phyloP scores from a whole-genome alignment of 64 coral and sea anemone genomes.

The Cladopsammia gracilis region DNA sequence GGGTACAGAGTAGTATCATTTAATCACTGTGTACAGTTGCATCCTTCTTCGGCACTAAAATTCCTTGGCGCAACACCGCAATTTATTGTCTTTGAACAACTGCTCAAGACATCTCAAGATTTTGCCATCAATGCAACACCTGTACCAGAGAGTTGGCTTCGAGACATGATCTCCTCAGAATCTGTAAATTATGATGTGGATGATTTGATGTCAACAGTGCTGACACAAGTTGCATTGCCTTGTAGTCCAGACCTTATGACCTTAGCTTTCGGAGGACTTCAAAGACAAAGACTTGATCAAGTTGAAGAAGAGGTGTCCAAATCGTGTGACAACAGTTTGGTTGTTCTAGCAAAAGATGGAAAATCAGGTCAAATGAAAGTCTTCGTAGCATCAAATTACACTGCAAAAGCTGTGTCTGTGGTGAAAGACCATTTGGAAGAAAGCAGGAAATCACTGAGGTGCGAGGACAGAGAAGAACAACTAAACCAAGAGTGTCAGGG shows the following conservation, averaged over 20 bases:
- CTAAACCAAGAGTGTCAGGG: slow-evolving; percentile 11
- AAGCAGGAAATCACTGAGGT: slow-evolving; percentile 22
- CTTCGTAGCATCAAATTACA: slow-evolving; percentile 46
- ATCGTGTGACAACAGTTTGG: slow-evolving; percentile 11
- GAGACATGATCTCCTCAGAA: slow-evolving; percentile 51
- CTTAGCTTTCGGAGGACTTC: slow-evolving; percentile 19
- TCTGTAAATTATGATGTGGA: slow-evolving; percentile 9
- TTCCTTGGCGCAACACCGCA: slow-evolving; percentile 69
- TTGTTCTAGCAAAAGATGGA: slow-evolving; percentile 30
- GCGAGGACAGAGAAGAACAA: slow-evolving; percentile 26
- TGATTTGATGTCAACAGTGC: slow-evolving; percentile 2
- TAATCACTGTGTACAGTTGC: slow-evolving; percentile 71
- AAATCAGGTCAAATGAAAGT: slow-evolving; percentile 25
- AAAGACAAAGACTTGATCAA: not conserved
- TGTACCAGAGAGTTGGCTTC: slow-evolving; percentile 75
- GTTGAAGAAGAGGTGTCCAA: slow-evolving; percentile 14
- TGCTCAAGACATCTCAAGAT: slow-evolving; percentile 84
- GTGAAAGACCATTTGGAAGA: slow-evolving; percentile 39
- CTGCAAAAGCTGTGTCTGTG: slow-evolving; percentile 9
- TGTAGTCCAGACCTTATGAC: slow-evolving; percentile 51
- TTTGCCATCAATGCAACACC: slow-evolving; percentile 83
- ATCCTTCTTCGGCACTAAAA: slow-evolving; percentile 86
- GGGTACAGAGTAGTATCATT: slow-evolving; percentile 70
- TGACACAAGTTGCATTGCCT: not conserved
- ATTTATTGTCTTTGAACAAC: slow-evolving; percentile 91